Evolutionary conservation across 2,113 vertebrate species (phyloP).

Genomic region (Ondatra zibethicus): DNA sequence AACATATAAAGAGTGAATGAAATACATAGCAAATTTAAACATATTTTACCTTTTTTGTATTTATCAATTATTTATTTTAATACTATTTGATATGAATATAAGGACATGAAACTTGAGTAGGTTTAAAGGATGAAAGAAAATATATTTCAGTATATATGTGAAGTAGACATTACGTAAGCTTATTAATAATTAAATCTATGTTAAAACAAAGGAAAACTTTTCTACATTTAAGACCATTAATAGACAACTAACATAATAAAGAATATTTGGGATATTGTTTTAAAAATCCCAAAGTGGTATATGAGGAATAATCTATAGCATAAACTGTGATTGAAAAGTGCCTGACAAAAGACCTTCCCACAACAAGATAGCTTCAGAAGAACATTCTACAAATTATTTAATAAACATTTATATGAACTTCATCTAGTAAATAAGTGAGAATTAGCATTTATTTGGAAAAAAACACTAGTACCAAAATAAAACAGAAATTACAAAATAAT

Average conservation of each 20-base stretch:
- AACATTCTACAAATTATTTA: background rate
- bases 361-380: rapidly evolving
- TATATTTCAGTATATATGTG: background rate
- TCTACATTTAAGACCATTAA: background rate
- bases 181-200: background rate
- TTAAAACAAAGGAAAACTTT: background rate
- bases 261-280: background rate
- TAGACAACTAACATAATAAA: background rate
- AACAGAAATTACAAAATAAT: background rate
- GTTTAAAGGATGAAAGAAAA: background rate
- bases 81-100: background rate
- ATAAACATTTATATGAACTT: background rate
- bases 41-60: too few species aligned
- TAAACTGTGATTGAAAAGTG: background rate
- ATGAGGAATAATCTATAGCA: background rate
- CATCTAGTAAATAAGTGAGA: background rate
- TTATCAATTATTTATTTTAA: background rate
- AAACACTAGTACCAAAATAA: background rate
- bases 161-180: background rate
- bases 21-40: too few species aligned
- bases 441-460: background rate
- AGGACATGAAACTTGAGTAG: background rate
- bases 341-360: background rate
- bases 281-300: rapidly evolving
- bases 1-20: background rate